Evolutionary conservation across 2,797 vertebrate genomes (phyloP).

Genomic region (Parotocinclus haroldoi): DNA sequence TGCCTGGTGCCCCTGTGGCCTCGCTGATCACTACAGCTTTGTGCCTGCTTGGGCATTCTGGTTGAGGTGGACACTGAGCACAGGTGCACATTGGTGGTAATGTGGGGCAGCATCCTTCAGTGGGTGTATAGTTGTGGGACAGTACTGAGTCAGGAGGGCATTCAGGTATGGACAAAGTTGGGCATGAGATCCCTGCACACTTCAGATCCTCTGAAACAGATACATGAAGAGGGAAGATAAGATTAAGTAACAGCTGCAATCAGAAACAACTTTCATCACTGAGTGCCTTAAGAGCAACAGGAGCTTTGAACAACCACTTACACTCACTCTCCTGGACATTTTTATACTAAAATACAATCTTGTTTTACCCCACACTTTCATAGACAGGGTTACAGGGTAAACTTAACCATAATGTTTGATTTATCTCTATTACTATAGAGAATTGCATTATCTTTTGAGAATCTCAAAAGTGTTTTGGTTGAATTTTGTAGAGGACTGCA

Average conservation of each 20-base stretch:
- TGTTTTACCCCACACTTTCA: too few relatives aligned
- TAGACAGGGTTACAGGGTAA: too few relatives aligned
- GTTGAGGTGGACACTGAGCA: constrained; percentile 61
- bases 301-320: too few relatives aligned
- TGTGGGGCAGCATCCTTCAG: constrained; percentile 71
- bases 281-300: too few relatives aligned
- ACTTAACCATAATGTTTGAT: too few relatives aligned
- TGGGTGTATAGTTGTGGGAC: constrained; percentile 67
- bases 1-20: constrained; percentile 68
- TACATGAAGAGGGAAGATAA: neutral
- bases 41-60: constrained; percentile 64
- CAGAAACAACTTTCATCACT: neutral
- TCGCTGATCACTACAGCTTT: constrained; percentile 54
- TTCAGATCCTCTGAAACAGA: constrained; percentile 67
- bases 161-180: constrained; percentile 54
- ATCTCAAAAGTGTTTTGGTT: too few relatives aligned
- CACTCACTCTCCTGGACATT: too few relatives aligned
- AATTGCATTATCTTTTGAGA: too few relatives aligned
- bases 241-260: neutral
- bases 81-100: constrained; percentile 69
- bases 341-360: too few relatives aligned
- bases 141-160: constrained; percentile 71
- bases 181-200: constrained; percentile 68
- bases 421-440: too few relatives aligned
- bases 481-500: too few relatives aligned